Conservation (phyloP, 2,113 vertebrate genomes). For the Dicaeum eximium region DNA sequence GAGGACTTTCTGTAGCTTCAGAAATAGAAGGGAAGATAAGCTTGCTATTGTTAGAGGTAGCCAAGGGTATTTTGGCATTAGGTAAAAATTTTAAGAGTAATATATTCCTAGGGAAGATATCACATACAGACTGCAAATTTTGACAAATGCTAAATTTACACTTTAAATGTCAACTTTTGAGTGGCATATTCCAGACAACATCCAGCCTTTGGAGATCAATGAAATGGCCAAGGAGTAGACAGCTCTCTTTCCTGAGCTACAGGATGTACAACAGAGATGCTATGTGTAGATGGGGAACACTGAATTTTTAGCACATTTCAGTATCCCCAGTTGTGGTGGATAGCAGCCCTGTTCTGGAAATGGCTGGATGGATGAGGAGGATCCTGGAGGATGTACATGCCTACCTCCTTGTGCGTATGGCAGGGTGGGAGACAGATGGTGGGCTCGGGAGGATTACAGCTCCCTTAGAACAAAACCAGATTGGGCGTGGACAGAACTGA, state of each 20-base stretch:
- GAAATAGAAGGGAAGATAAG: neutral
- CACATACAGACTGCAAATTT: slow-evolving; percentile 17
- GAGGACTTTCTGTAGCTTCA: neutral
- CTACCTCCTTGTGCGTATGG: neutral
- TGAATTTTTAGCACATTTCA: slow-evolving; percentile 55
- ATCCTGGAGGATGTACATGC: neutral
- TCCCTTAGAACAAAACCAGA: neutral
- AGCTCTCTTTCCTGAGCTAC: slow-evolving; percentile 1
- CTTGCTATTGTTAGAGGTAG: neutral
- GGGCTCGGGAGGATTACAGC: slow-evolving; percentile 11
- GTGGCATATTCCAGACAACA: slow-evolving; percentile 37
- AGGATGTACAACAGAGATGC: neutral
- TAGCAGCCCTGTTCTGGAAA: neutral
- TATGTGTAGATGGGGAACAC: neutral
- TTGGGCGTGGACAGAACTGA: neutral
- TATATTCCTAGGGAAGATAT: slow-evolving; percentile 25
- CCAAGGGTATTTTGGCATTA: neutral
- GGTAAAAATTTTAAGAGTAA: neutral
- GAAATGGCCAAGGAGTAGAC: slow-evolving; percentile 36
- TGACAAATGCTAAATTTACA: slow-evolving; percentile 64
- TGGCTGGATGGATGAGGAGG: neutral
- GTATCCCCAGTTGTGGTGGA: neutral
- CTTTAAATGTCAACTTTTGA: slow-evolving; percentile 60
- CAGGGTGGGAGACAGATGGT: slow-evolving; percentile 2
- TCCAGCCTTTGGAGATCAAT: slow-evolving; percentile 35